These are phyloP conservation scores for Fistularia commersonii DNA, from an alignment of 2,797 vertebrate species.

Conservation along the genomic window DNA sequence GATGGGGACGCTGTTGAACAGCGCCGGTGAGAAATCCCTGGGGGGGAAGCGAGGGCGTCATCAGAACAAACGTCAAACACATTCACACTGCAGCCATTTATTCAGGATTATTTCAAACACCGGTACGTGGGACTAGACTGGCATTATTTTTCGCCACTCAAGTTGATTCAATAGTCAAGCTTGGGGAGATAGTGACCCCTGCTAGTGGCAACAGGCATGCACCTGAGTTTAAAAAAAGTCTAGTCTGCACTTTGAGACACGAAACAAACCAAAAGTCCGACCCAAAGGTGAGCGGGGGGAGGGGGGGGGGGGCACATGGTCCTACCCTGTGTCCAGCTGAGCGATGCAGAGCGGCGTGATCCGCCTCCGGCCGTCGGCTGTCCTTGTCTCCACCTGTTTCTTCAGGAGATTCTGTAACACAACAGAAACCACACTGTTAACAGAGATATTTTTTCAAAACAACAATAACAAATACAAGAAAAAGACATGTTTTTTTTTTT, in stretches of 20 bases:
- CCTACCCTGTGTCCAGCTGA: slow-evolving; percentile 95
- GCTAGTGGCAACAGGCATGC: no score
- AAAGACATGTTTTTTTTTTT: no score
- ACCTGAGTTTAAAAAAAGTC: no score
- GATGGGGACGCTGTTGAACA: slow-evolving; percentile 97
- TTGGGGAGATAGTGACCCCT: no score
- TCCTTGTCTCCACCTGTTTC: slow-evolving; percentile 97
- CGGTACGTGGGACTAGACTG: no score
- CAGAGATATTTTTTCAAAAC: background rate
- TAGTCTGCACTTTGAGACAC: no score
- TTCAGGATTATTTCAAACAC: no score
- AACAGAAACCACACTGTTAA: background rate
- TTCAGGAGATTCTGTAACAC: slow-evolving; percentile 89
- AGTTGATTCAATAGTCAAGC: no score
- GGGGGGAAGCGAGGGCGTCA: slow-evolving; percentile 1
- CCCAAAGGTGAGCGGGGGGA: background rate
- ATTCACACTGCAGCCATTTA: background rate
- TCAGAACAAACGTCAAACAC: background rate
- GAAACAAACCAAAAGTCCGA: no score
- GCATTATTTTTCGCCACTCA: no score
- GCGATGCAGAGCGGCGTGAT: slow-evolving; percentile 98
- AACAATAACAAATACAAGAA: background rate
- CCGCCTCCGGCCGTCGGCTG: slow-evolving; percentile 89
- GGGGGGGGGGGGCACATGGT: background rate
- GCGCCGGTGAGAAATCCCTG: slow-evolving; percentile 96